Base-by-base conservation (phyloP, 2,113 vertebrate species). In the Regulus satrapa region DNA sequence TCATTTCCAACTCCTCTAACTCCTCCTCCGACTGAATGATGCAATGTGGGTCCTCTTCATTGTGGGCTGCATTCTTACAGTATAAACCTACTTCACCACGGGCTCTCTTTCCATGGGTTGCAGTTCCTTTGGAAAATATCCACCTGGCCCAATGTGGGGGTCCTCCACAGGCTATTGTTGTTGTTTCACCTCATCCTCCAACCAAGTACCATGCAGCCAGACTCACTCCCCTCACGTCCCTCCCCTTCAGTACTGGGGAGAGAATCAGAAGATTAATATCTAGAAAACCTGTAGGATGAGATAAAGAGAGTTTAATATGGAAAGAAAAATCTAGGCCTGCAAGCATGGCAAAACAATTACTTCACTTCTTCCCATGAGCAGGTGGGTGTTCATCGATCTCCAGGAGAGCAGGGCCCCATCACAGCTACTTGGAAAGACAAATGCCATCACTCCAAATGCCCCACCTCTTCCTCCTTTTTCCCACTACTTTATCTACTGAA, bases 191-290 rank as follows among this genome's bases (percentile, higher is more conserved):
- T 49, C n/a, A 74, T 43, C 9, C 13, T 51, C 28, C n/a, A 73
- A 51, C 18, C 18, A 66, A 80, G 12, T 28, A 16, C 15, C 32
- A 45, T 9, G 12, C 43, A 45, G 32, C 17, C 8, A n/a, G 13
- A n/a, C 10, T n/a, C n/a, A 19, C 16, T 45, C 17, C 8, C 8
- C 18, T 8, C 0, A 1, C 12, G 6, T 12, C 2, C 3, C 2
- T 13, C 20, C 8, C 8, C 12, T 14, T 8, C 51, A 38, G 16
- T n/a, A 38, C 5, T 81, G 32, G 19, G 36, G 45, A 66, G 32
- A 24, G 24, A 81, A 66, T 51, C 32, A 19, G 36, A 66, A 45
- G 13, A 38, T 18, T 19, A 66, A 29, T 18, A 45, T 18, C 28
- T 25, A 59, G 45, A 89, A 67, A 81, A 67, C n/a, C 21, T 1